Percentiles rank a stretch among this genome's conserved stretches.
These are phyloP conservation scores for Lobophora halterata DNA, from an alignment of 2,888 invertebrate genomes.

Conservation along the genomic window DNA sequence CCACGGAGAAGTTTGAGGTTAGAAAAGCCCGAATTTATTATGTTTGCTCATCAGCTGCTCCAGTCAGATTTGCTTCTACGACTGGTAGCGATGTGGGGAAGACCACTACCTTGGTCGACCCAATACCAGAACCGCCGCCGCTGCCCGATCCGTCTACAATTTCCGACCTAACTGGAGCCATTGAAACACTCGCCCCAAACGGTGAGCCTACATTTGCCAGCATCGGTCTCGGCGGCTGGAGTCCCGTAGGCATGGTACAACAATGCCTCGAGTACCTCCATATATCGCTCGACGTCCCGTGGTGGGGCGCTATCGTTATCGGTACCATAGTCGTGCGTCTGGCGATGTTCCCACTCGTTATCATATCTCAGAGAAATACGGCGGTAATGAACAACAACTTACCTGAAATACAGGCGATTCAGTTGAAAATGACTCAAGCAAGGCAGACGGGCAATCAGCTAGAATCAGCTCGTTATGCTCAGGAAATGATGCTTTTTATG, in stretches of 20 bases:
- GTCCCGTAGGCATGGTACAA: constrained; percentile 91
- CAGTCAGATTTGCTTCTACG: constrained; percentile 64
- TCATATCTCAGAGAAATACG: constrained; percentile 89
- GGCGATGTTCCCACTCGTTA: constrained; percentile 91
- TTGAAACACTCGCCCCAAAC: constrained; percentile 66
- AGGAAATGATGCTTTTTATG: constrained; percentile 91
- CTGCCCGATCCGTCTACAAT: constrained; percentile 60
- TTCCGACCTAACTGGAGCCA: constrained; percentile 55
- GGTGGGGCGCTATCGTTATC: constrained; percentile 94
- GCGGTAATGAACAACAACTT: constrained; percentile 91
- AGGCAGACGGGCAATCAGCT: constrained; percentile 90
- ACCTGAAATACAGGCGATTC: constrained; percentile 91
- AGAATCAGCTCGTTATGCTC: constrained; percentile 87
- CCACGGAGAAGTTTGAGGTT: constrained; percentile 70
- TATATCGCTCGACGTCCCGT: constrained; percentile 89
- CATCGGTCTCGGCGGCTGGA: constrained; percentile 91
- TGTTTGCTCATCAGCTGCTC: constrained; percentile 61
- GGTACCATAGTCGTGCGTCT: constrained; percentile 90
- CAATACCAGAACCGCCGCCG: constrained; percentile 72
- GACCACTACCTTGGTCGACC: constrained; percentile 48
- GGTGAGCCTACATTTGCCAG: constrained; percentile 91
- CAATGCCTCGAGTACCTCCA: constrained; percentile 91
- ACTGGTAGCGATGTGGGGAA: constrained; percentile 50
- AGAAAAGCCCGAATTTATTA: constrained; percentile 68
- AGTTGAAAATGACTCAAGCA: constrained; percentile 93